Base-by-base conservation (phyloP, 1,140 invertebrate species). In the Xylocopa sonorina region DNA sequence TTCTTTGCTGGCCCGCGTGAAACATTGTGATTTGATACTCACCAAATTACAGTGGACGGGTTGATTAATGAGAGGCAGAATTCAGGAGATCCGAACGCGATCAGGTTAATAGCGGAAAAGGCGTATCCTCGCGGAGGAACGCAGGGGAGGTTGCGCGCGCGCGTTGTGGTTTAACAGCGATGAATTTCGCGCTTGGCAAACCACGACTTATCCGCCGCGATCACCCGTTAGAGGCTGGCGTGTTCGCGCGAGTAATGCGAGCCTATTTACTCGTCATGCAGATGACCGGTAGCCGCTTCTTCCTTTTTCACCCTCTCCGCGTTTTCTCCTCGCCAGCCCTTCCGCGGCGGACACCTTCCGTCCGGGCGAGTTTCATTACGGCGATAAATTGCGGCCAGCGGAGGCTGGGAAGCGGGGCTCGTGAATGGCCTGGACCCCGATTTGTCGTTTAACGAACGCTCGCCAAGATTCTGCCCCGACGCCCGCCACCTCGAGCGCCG, bases 191-290 rank as follows among this genome's bases (percentile, higher is more conserved):
- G 34, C 48, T 6, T 24, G 12, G 7, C 27, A 21, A 24, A n/a
- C n/a, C 63, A n/a, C n/a, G 82, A 83, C 80, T 88, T 88, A 90
- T 90, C 86, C 86, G 62, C n/a, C 66, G 18, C 67, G 76, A 81
- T 67, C 79, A 73, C 46, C 75, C 74, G 83, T 86, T 90, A 90
- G 87, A 89, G 88, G 89, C 79, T 89, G 86, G 83, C 84, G 82
- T 83, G 84, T 86, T 88, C 81, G 78, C 86, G 74, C 79, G 64
- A 78, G 83, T 89, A 90, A 90, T 89, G 87, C 86, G 88, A 89
- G 78, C 81, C 89, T 88, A 90, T 90, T 89, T 90, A 89, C 89
- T 90, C 89, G 84, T 90, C 87, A 90, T 90, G 88, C 88, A 90
- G 87, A 90, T 90, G 89, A 90, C 87, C 89, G 80, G 89, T 90